Conservation (phyloP, 2,888 invertebrate genomes). For the Stenotaenia linearis region DNA sequence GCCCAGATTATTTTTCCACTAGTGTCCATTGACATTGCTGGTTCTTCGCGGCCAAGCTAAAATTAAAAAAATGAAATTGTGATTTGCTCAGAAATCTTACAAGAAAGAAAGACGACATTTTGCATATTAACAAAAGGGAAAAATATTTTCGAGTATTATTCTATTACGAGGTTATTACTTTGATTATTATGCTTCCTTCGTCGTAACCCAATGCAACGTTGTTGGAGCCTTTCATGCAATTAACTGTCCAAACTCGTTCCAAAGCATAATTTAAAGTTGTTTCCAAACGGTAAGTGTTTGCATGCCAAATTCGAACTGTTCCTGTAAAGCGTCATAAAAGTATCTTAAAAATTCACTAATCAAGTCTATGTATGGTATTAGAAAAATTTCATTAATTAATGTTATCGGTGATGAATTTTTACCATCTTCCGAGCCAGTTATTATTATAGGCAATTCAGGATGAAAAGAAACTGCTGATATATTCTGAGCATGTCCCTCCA, state of each 20-base stretch:
- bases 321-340: no score
- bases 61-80: not conserved
- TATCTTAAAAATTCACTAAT: no score
- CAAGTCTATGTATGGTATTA: no score
- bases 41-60: conserved; percentile 89
- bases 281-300: conserved; percentile 94
- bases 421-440: conserved; percentile 93
- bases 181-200: conserved; percentile 91
- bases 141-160: no score
- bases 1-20: conserved; percentile 99
- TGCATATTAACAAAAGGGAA: no score
- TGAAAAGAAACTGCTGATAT: conserved; percentile 88
- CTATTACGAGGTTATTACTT: conserved; percentile 52
- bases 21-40: conserved; percentile 98
- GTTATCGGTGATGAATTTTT: no score
- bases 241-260: conserved; percentile 96
- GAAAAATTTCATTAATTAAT: not conserved
- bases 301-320: conserved; percentile 96
- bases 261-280: conserved; percentile 96
- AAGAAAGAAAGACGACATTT: no score
- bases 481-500: conserved; percentile 95
- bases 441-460: conserved; percentile 91
- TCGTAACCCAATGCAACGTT: conserved; percentile 96
- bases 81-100: no score
- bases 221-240: conserved; percentile 86